These are phyloP conservation scores for Phenganax subtilis DNA, from an alignment of 92 coral and sea anemone genomes.

Conservation along the genomic window DNA sequence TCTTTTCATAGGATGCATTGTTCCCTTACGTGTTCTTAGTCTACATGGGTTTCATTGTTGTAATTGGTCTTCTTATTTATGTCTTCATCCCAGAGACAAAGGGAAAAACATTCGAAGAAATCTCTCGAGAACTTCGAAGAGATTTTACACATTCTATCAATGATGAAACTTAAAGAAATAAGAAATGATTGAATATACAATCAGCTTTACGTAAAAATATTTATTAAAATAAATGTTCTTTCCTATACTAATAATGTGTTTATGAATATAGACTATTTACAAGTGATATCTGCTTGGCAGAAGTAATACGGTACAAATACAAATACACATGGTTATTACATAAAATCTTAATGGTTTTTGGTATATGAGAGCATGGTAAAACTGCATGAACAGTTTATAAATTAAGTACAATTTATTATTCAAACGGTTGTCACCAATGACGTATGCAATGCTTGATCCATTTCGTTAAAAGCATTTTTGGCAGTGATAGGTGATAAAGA, in stretches of 20 bases:
- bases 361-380: too few species aligned
- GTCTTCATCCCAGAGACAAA: conserved; percentile 84
- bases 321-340: too few species aligned
- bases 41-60: conserved; percentile 65
- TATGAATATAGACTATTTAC: too few species aligned
- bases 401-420: background rate
- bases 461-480: conserved; percentile 1
- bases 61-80: conserved; percentile 62
- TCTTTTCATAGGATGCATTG: conserved; percentile 54
- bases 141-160: background rate
- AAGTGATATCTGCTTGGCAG: too few species aligned
- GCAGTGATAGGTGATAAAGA: background rate
- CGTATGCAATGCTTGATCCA: background rate
- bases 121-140: conserved; percentile 40
- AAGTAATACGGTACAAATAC: too few species aligned
- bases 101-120: conserved; percentile 81
- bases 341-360: too few species aligned
- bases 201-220: background rate
- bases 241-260: too few species aligned
- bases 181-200: background rate
- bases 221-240: background rate
- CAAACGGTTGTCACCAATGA: conserved; percentile 27
- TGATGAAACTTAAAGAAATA: background rate
- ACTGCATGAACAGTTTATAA: too few species aligned
- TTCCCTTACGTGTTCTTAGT: conserved; percentile 84